These are phyloP conservation scores for Cnemophilus loriae DNA, from an alignment of 2,113 vertebrate species.

Conservation along the genomic window DNA sequence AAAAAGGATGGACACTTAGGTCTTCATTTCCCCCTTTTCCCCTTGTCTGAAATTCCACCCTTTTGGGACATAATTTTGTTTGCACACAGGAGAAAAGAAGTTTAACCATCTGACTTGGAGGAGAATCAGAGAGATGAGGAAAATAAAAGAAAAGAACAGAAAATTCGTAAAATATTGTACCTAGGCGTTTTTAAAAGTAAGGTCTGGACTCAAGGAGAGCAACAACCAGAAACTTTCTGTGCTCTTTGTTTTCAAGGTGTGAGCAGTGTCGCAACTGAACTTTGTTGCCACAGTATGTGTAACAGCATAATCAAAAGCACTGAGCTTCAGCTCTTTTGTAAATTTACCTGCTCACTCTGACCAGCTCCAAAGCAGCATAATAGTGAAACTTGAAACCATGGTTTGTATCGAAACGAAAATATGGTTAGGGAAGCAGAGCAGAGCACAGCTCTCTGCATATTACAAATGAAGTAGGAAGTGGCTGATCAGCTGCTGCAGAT, in stretches of 20 bases:
- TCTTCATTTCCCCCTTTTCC: not conserved
- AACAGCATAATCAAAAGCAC: not conserved
- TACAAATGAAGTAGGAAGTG: conserved; percentile 68
- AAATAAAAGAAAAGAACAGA: not conserved
- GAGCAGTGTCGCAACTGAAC: not conserved
- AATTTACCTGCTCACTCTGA: not conserved
- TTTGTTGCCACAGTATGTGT: not conserved
- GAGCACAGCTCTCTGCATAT: conserved; percentile 38
- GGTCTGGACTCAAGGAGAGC: not conserved
- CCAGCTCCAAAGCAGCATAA: not conserved
- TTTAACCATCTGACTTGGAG: not conserved
- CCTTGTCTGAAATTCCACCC: not conserved
- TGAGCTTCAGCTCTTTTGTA: not conserved
- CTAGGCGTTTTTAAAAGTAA: not conserved
- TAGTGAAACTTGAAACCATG: conserved; percentile 26
- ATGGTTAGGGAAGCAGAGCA: conserved; percentile 45
- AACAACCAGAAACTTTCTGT: not conserved
- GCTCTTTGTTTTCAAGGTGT: not conserved
- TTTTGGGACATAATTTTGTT: not conserved
- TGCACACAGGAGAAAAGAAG: not conserved
- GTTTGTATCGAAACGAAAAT: not conserved
- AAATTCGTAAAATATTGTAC: not conserved
- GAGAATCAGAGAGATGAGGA: not conserved
- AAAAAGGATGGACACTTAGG: not conserved
- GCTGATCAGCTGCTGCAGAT: conserved; percentile 43